Base-by-base conservation (phyloP, 1,140 invertebrate species). In the Subanguina moxae region DNA sequence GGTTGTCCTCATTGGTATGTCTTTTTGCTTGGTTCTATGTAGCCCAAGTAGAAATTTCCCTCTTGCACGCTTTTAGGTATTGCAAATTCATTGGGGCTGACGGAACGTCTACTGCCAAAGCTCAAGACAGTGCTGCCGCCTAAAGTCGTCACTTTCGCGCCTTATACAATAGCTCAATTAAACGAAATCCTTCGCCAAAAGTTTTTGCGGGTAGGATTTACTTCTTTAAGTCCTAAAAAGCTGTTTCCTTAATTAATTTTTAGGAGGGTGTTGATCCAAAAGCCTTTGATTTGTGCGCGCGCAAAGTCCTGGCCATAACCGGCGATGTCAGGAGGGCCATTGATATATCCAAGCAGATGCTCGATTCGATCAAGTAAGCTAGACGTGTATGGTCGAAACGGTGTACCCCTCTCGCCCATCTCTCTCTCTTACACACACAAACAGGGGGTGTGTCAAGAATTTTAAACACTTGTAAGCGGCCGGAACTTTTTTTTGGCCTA, bases 81-180 rank as follows among this genome's bases (percentile, higher is more conserved):
- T 76, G 91, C 94, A 15, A 98, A 98, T 85, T 89, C 93, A 19
- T 85, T 97, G 63, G 93, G 97, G 86, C 86, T 97, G 42, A 94
- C 92, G 0, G 90, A 94, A 82, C 86, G 93, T n/a, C 87, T 90
- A 57, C 84, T 97, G 57, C 91, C 92, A 30, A 85, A 92, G 67
- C 85, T 97, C 1, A 90, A 93, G 80, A 87, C 57, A 23, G 28
- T 19, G 21, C 57, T 56, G 7, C 30, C 28, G 69, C 85, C 86
- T 11, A 70, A 82, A 64, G 86, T 93, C 0, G 87, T 97, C 76
- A 90, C 94, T 81, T 98, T 97, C 85, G 84, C 89, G n/a, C 90
- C 94, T 0, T 98, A 98, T 81, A 88, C 89, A n/a, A 90, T 90
- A 76, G 86, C 90, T 70, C 90, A 97, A 84, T 93, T 98, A 70